These are phyloP conservation scores for Ericerus pela DNA, from an alignment of 1,140 invertebrate species.

Conservation along the genomic window DNA sequence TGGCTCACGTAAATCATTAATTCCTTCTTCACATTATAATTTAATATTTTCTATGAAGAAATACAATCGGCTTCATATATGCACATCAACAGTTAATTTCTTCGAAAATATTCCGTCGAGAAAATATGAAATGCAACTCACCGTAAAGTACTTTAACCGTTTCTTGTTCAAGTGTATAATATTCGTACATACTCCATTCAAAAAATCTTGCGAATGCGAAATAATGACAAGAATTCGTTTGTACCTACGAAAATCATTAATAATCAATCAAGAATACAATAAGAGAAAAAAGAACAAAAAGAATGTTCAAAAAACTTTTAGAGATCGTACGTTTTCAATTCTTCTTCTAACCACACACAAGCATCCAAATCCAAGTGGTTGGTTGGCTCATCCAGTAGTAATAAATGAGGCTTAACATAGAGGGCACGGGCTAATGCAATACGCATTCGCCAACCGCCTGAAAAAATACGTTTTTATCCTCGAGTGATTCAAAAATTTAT, in stretches of 20 bases:
- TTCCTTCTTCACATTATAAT: no score
- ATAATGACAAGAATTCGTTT: slow-evolving; percentile 96
- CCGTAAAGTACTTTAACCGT: slow-evolving; percentile 86
- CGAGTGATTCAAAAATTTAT: no score
- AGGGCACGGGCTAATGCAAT: slow-evolving; percentile 91
- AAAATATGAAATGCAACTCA: slow-evolving; percentile 33
- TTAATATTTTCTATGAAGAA: no score
- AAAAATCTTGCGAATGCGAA: slow-evolving; percentile 98
- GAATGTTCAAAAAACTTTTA: background rate
- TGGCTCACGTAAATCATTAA: no score
- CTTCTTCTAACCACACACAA: slow-evolving; percentile 98
- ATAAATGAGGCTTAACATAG: slow-evolving; percentile 82
- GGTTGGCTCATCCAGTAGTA: slow-evolving; percentile 91
- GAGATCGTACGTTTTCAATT: slow-evolving; percentile 64
- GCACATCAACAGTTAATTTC: no score
- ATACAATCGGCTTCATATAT: no score
- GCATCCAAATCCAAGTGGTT: slow-evolving; percentile 98
- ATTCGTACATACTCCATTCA: slow-evolving; percentile 98
- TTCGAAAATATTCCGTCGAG: background rate
- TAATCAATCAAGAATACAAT: slow-evolving; percentile 19
- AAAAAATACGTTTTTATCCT: slow-evolving; percentile 13
- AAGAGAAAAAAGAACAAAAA: no score
- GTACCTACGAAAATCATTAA: slow-evolving; percentile 45
- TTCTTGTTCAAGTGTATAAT: slow-evolving; percentile 93
- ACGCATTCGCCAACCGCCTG: slow-evolving; percentile 94